Percentiles rank a stretch among this genome's conserved stretches.
phyloP scores from a whole-genome alignment of 2,797 vertebrate species.

The Sebastes iracundus region DNA sequence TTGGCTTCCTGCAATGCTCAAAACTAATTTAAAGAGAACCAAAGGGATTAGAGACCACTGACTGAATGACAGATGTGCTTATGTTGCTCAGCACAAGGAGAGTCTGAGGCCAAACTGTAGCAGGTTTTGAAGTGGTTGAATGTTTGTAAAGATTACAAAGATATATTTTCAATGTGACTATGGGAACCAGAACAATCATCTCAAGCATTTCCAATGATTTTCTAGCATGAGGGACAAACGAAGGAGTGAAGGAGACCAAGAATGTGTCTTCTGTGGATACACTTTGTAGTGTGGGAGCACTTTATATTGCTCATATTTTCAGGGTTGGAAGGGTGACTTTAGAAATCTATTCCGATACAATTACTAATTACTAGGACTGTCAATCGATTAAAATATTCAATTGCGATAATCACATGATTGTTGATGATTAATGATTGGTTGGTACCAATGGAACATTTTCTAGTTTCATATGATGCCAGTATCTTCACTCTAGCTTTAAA shows the following conservation, averaged over 20 bases:
- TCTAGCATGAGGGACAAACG: neutral
- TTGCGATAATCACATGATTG: no score
- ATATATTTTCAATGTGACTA: neutral
- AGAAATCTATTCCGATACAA: no score
- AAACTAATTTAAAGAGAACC: conserved; percentile 31
- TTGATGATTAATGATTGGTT: no score
- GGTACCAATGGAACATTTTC: no score
- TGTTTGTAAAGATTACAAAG: no score
- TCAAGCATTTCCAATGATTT: neutral
- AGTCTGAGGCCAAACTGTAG: neutral
- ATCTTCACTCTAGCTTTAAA: no score
- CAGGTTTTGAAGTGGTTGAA: no score
- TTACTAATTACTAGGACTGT: no score
- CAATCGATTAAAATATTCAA: no score
- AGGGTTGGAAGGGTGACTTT: neutral
- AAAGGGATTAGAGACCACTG: neutral
- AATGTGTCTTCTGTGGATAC: neutral
- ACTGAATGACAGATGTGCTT: neutral
- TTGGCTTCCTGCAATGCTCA: neutral
- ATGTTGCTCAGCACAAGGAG: neutral
- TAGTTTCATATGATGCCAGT: no score
- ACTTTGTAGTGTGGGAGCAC: no score
- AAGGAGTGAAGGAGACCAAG: neutral
- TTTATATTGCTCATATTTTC: neutral
- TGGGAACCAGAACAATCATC: neutral